Evolutionary conservation across 2,888 invertebrate species (phyloP), one percentile per base, ranked within the genome.

Genomic region (Octonoba sinensis): DNA sequence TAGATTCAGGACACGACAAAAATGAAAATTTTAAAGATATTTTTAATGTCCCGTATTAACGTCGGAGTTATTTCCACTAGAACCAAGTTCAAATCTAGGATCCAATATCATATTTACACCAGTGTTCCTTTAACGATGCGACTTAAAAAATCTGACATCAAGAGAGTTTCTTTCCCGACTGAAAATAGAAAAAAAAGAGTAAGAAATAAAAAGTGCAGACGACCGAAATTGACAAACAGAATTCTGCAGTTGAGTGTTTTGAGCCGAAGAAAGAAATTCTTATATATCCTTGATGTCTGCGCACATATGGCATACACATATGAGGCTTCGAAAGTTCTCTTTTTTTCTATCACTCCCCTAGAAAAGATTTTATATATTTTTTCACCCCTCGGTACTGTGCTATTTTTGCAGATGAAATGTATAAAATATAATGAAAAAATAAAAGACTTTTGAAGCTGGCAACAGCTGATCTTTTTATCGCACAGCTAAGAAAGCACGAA

Each of bases 231-330:
- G 77, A 78, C 77, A 78, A 78, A 78, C 77, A 78, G 71, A 78
- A 49, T 70, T 71, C 65, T 56, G 15, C 47, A 64, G 71, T 54
- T 51, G 65, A 78, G 71, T 78, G 77, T 78, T 78, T 57, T 59
- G 71, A 70, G 62, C 70, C 16, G 64, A 49, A 67, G 60, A 66
- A 67, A 79, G 60, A 72, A 79, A 72, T 60, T 65, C 54, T 67
- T 79, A 65, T 72, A 60, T 60, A 66, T 51, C 60, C 54, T 69
- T 67, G 72, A 72, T 72, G 66, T 54, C 54, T 44, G 60, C 18
- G 67, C 72, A 67, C 78, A 79, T 79, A 79, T 79, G 78, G 78
- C 54, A 67, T 79, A 79, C 78, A 79, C 72, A 79, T 79, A 72
- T 79, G 46, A 79, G 60, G 66, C 78, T 20, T 51, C 60, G 59